phyloP scores from a whole-genome alignment of 2,797 vertebrate genomes.

The Poeciliopsis paucimaculata region DNA sequence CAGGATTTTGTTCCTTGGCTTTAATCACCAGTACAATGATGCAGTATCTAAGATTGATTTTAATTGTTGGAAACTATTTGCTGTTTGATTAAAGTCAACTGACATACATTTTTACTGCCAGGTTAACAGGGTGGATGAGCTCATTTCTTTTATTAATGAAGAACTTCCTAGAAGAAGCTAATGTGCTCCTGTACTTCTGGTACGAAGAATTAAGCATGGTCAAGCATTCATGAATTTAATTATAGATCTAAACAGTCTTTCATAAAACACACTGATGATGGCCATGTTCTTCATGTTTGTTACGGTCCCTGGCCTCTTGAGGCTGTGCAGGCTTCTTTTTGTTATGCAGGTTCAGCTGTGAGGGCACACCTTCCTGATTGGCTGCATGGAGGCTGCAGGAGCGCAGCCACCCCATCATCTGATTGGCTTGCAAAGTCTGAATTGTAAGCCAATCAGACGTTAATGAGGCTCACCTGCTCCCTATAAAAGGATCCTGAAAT shows the following conservation, averaged over 20 bases:
- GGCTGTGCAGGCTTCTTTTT: too few relatives aligned
- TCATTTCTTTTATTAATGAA: neutral
- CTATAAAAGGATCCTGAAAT: too few relatives aligned
- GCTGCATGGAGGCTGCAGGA: too few relatives aligned
- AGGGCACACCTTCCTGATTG: too few relatives aligned
- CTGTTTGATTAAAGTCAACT: neutral
- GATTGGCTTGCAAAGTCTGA: too few relatives aligned
- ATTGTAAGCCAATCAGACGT: too few relatives aligned
- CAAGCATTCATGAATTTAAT: neutral
- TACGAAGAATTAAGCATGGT: neutral
- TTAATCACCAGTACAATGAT: neutral
- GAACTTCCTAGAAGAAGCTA: neutral
- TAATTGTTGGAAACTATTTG: neutral
- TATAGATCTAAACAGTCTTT: neutral
- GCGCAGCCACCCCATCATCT: too few relatives aligned
- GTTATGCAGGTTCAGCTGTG: too few relatives aligned
- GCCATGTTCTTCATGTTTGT: neutral
- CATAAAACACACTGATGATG: neutral
- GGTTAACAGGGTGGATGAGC: neutral
- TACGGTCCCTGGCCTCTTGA: too few relatives aligned
- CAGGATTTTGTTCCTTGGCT: neutral
- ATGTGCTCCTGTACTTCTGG: neutral
- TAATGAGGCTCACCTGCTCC: too few relatives aligned
- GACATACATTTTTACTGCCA: neutral
- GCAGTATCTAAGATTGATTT: neutral